These are phyloP conservation scores for Orthonychiurus folsomi DNA, from an alignment of 2,888 invertebrate species.

Conservation along the genomic window DNA sequence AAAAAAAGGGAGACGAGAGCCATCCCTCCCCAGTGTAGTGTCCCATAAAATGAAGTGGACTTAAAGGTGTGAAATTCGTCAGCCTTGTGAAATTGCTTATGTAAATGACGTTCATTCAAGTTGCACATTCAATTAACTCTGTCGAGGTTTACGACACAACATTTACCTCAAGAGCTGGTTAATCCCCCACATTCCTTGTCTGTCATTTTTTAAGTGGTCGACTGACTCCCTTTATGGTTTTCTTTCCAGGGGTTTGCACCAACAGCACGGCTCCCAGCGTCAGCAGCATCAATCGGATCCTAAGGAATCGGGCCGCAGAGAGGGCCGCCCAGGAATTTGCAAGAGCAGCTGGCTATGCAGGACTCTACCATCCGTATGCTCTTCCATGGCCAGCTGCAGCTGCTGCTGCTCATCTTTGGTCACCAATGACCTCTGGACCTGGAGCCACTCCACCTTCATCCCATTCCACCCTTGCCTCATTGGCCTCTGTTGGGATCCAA, in stretches of 20 bases:
- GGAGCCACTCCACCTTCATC: constrained; percentile 21
- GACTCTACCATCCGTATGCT: constrained; percentile 67
- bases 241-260: constrained; percentile 75
- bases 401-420: constrained; percentile 50
- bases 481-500: constrained; percentile 25
- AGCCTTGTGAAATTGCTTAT: constrained; percentile 7
- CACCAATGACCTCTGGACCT: constrained; percentile 43
- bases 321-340: constrained; percentile 93
- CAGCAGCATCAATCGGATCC: constrained; percentile 90
- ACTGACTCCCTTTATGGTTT: constrained; percentile 3
- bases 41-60: not conserved
- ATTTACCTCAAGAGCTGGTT: too few relatives aligned
- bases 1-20: too few relatives aligned
- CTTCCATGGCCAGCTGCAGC: constrained; percentile 44
- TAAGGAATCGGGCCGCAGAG: constrained; percentile 91
- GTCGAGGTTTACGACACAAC: too few relatives aligned
- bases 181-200: not conserved
- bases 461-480: constrained; percentile 34
- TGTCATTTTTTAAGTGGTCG: not conserved
- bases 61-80: constrained; percentile 16
- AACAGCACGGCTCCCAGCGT: constrained; percentile 93
- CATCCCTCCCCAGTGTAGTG: too few relatives aligned
- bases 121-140: constrained; percentile 1
- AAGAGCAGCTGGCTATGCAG: constrained; percentile 77
- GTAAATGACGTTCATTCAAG: not conserved